Conservation (phyloP, 2,797 vertebrate species). For the Crossoptilon crossoptilon region DNA sequence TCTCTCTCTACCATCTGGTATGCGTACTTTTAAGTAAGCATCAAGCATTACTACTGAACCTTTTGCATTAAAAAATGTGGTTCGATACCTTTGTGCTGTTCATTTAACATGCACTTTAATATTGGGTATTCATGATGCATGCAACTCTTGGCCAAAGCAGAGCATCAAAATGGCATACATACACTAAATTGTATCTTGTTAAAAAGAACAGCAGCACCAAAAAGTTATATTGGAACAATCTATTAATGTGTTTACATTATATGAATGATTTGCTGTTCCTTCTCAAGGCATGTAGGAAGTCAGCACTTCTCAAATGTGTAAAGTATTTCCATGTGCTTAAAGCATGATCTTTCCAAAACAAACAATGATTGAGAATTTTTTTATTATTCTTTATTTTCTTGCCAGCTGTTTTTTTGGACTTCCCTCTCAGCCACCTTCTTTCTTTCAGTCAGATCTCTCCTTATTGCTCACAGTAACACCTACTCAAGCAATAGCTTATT, state of each 20-base stretch:
- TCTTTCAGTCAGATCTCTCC: conserved; percentile 65
- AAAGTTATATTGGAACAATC: conserved; percentile 73
- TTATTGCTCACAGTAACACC: conserved; percentile 72
- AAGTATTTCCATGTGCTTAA: conserved; percentile 83
- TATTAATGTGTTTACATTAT: conserved; percentile 75
- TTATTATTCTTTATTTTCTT: conserved; percentile 77
- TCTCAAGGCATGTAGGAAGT: conserved; percentile 77
- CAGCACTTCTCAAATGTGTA: conserved; percentile 77
- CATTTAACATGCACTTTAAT: neutral
- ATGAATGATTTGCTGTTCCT: conserved; percentile 79
- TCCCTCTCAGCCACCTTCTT: conserved; percentile 64
- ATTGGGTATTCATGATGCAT: conserved; percentile 15
- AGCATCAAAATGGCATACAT: conserved; percentile 51
- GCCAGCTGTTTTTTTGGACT: conserved; percentile 70
- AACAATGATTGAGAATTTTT: conserved; percentile 73
- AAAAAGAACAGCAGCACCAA: conserved; percentile 64
- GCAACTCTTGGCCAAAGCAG: conserved; percentile 25
- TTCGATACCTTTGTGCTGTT: neutral
- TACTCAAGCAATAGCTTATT: conserved; percentile 54
- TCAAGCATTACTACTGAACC: neutral
- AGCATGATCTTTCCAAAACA: conserved; percentile 78
- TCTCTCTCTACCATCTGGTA: neutral
- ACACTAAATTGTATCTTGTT: conserved; percentile 49
- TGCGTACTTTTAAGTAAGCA: conserved; percentile 22
- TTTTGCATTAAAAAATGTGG: neutral